Evolutionary conservation across 2,113 vertebrate genomes (phyloP), one percentile per base, ranked within the genome.

Genomic region (Ageneiosus marmoratus): DNA sequence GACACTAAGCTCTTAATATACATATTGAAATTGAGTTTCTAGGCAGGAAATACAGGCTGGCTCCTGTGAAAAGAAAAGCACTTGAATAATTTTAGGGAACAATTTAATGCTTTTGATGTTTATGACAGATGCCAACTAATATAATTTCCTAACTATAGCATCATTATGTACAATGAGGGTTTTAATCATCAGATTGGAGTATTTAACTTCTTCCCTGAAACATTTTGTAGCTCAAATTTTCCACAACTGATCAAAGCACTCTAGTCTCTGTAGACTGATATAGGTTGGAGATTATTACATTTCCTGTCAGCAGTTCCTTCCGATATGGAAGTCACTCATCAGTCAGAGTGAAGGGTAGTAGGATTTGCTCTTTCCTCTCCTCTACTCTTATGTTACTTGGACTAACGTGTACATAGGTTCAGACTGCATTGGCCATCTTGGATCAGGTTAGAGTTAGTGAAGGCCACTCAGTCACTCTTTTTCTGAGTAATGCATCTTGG

Each of bases 11-110:
- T 77, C 73, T 86, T 88, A 80, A 81, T 88, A 79, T 83, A 77
- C 84, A 77, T 70, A 82, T 69, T 90, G 81, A 89, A 90, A 75
- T 41, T 81, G 65, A 75, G 81, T 91, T 86, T 72, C 58, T 48
- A 89, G 90, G 88, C 88, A 90, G 90, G 89, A 87, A 89, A 87
- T 92, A 92, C 94, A 93, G 96, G 96, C 96, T 90, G 96, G 96
- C 92, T 95, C 95, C 95, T 97, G 96, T 95, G 87, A 78, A 89
- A 90, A 90, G 77, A 80, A 89, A 83, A 76, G 50, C 93, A 89
- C 91, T 91, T 86, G 69, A 91, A 77, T 85, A 90, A 88, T 87
- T 87, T 89, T 82, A 86, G 89, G 84, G 84, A 88, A 86, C 83
- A 56, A 83, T 79, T 82, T 72, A 79, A 79, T 86, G 74, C 82